Conservation (phyloP, 2,888 invertebrate species). For the Homarus gammarus region DNA sequence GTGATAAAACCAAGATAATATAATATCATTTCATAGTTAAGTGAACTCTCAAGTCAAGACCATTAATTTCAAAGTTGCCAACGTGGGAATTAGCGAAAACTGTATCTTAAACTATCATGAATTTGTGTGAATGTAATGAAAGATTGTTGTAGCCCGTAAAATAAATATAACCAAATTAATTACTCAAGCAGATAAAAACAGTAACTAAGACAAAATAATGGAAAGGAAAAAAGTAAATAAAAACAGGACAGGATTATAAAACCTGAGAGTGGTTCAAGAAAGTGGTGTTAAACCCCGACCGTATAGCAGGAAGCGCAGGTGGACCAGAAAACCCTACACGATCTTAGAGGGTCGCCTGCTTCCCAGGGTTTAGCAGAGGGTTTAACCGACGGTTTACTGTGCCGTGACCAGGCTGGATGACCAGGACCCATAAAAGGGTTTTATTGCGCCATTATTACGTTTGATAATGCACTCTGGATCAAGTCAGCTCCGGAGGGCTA, state of each 20-base stretch:
- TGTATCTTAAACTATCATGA: too few relatives aligned
- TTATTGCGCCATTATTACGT: slow-evolving; percentile 65
- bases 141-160: too few relatives aligned
- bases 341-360: slow-evolving; percentile 9
- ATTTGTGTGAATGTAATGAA: too few relatives aligned
- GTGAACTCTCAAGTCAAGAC: neutral
- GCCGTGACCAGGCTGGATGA: slow-evolving; percentile 63
- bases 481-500: slow-evolving; percentile 24
- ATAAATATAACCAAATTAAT: too few relatives aligned
- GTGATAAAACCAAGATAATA: neutral
- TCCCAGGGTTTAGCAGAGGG: slow-evolving; percentile 31
- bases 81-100: too few relatives aligned
- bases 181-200: too few relatives aligned
- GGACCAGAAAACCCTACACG: slow-evolving; percentile 5
- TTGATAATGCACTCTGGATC: slow-evolving; percentile 67
- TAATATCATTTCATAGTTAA: neutral
- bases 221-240: too few relatives aligned
- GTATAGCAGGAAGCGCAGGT: neutral
- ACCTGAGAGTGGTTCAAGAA: neutral
- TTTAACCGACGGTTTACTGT: slow-evolving; percentile 52
- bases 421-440: slow-evolving; percentile 66
- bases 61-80: too few relatives aligned
- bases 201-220: too few relatives aligned
- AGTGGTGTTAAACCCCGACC: neutral
- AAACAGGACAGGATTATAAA: neutral